A percentile compares a stretch with the other conserved stretches of the same genome.
Conservation (phyloP, 2,888 invertebrate genomes). For the Scrobipalpa costella region DNA sequence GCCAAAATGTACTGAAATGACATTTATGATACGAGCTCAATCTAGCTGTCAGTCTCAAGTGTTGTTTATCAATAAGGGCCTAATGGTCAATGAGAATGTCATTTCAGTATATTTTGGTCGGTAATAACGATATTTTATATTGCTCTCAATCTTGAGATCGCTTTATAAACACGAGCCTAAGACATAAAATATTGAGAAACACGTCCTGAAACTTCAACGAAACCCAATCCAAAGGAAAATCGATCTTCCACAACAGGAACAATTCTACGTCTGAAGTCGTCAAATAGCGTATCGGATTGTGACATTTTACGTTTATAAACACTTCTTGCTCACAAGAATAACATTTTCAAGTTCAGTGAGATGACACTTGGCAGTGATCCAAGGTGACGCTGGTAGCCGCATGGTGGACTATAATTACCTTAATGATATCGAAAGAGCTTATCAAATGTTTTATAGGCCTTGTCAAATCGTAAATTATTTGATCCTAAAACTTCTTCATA, state of each 20-base stretch:
- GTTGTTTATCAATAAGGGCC: too few relatives aligned
- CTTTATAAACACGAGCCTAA: too few relatives aligned
- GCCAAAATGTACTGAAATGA: too few relatives aligned
- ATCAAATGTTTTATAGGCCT: background rate
- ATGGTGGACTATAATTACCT: background rate
- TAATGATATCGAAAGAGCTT: background rate
- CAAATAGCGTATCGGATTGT: constrained; percentile 12
- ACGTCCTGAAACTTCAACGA: background rate
- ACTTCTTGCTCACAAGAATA: constrained; percentile 34
- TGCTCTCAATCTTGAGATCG: too few relatives aligned
- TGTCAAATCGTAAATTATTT: too few relatives aligned
- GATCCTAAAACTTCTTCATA: too few relatives aligned
- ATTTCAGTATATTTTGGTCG: too few relatives aligned
- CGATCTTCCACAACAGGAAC: background rate
- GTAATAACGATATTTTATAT: too few relatives aligned
- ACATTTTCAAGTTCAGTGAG: constrained; percentile 35
- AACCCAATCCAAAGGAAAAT: background rate
- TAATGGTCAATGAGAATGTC: too few relatives aligned
- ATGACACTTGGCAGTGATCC: constrained; percentile 34
- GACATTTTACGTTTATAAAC: constrained; percentile 20
- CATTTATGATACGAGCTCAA: too few relatives aligned
- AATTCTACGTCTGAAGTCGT: background rate
- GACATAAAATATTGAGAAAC: too few relatives aligned
- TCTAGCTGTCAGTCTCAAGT: too few relatives aligned
- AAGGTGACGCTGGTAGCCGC: constrained; percentile 14